Conservation (phyloP, 2,888 invertebrate species). For the Neria commutata region DNA sequence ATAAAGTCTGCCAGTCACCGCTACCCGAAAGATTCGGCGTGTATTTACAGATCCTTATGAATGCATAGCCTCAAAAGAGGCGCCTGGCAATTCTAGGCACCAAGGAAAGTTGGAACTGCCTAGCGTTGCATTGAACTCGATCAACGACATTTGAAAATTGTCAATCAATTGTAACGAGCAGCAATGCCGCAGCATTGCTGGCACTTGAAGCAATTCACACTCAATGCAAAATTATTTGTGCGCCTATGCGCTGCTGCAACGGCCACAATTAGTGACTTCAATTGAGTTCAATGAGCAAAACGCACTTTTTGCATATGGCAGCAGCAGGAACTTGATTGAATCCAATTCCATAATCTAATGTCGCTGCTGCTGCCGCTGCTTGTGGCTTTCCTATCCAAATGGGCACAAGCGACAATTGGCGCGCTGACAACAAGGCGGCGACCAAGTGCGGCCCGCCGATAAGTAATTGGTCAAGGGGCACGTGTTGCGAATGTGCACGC, state of each 20-base stretch:
- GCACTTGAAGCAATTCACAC: neutral
- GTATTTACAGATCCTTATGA: too few species aligned
- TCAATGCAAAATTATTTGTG: neutral
- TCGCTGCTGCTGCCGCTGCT: neutral
- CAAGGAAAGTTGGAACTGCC: too few species aligned
- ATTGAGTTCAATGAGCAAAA: neutral
- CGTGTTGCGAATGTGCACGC: too few species aligned
- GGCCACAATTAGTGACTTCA: neutral
- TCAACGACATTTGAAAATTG: neutral
- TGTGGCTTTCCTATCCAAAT: neutral
- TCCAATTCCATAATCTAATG: slow-evolving; percentile 2
- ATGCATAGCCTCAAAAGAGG: too few species aligned
- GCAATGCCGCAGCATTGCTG: neutral
- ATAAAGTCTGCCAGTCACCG: too few species aligned
- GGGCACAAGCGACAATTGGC: neutral
- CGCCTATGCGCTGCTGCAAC: too few species aligned
- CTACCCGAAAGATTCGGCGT: too few species aligned
- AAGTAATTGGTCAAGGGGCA: neutral
- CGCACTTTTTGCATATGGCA: neutral
- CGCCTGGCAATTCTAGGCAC: too few species aligned
- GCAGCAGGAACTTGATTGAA: neutral
- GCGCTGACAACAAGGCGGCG: neutral
- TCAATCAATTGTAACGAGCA: neutral
- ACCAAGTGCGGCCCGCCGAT: neutral
- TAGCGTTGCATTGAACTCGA: too few species aligned